phyloP scores from a whole-genome alignment of 2,888 invertebrate species.

The Chloromyia formosa region DNA sequence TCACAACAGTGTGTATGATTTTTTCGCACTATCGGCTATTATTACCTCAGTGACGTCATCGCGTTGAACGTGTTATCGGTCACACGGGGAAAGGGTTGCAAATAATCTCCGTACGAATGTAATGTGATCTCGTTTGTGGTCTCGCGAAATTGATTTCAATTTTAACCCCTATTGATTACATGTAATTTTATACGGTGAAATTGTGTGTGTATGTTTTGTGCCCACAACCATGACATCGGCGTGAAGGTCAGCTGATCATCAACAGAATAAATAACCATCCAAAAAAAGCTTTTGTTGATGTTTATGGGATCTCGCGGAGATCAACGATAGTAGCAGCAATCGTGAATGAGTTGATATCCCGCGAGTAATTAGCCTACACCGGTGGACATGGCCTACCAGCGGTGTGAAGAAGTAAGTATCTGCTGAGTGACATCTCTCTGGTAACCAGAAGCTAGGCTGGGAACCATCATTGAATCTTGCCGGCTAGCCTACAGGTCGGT shows the following conservation, averaged over 20 bases:
- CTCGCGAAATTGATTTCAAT: conserved; percentile 12
- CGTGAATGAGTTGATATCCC: conserved; percentile 33
- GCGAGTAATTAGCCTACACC: conserved; percentile 3
- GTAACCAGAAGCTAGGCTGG: neutral
- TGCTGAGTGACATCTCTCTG: conserved; percentile 5
- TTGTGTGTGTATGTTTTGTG: conserved; percentile 1
- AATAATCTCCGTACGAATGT: neutral
- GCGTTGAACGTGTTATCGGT: neutral
- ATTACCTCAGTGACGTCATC: conserved; percentile 22
- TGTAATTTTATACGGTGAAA: neutral
- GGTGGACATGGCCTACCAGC: conserved; percentile 33
- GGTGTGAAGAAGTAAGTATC: conserved; percentile 39
- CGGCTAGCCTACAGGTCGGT: conserved; percentile 15
- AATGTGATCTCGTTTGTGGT: neutral
- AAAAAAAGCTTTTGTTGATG: conserved; percentile 9
- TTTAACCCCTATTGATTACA: neutral
- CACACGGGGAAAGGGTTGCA: neutral
- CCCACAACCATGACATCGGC: conserved; percentile 26
- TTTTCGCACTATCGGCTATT: conserved; percentile 1
- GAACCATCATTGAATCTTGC: neutral
- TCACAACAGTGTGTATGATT: too few relatives aligned
- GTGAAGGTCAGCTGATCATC: conserved; percentile 31
- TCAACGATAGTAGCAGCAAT: neutral
- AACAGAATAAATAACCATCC: neutral
- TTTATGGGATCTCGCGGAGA: conserved; percentile 1